Base-by-base conservation (phyloP, 2,888 invertebrate genomes). In the Microplitis manilae region DNA sequence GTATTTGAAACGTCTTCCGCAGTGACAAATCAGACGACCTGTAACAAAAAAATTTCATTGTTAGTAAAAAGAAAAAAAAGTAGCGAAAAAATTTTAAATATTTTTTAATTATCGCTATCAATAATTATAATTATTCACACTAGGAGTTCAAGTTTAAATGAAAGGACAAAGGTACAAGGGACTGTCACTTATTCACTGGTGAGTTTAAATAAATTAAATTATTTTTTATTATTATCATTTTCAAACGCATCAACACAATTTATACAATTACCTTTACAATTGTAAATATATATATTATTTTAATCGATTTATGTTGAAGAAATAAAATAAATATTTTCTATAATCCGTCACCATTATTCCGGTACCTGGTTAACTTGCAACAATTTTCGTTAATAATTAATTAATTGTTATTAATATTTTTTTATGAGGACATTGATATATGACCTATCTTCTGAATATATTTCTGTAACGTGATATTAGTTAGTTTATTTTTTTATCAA, bases 211-310 rank as follows among this genome's bases (percentile, higher is more conserved):
- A 30, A 30, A 30, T 30, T 30, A 30, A 30, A 30, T 30, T 30
- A 30, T 30, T 30, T 30, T 30, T 30, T 2, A 4, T 30, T 30
- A 30, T 30, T 30, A 30, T 30, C 30, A 30, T 30, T 30, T 30
- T 30, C 2, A 30, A 30, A 30, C 30, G 30, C 30, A 30, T 30
- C 30, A 30, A 65, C 59, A 88, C 83, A 87, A 85, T 81, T 80
- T 78, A 85, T 86, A 86, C 83, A 81, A 83, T 86, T 59, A 88
- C 85, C 86, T 83, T 84, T 80, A 84, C 83, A 85, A 83, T 84
- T 79, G 77, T 85, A 82, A 71, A 59, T 59, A 69, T 77, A 68
- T 62, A 68, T 30, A 30, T 30, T 30, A 30, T 30, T 30, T 30
- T 30, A 30, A 30, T 30, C 30, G 4, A 30, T 30, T 30, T 30